phyloP scores from a whole-genome alignment of 1,140 invertebrate species.

The Pseudobourletiella spinata region DNA sequence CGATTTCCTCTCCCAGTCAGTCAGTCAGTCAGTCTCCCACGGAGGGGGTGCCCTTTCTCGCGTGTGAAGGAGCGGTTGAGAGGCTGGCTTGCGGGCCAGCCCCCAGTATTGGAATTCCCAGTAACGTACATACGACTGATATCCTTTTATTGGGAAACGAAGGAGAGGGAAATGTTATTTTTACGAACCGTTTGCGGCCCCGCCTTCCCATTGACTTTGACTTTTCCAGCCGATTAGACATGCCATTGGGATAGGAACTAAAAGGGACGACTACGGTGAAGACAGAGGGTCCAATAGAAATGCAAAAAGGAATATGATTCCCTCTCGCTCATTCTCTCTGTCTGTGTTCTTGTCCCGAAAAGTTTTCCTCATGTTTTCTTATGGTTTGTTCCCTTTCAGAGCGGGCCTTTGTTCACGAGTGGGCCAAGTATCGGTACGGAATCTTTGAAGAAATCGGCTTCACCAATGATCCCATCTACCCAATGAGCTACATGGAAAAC shows the following conservation, averaged over 20 bases:
- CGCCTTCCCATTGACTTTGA: neutral
- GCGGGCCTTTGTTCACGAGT: conserved; percentile 52
- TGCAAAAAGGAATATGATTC: conserved; percentile 7
- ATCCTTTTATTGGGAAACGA: no score
- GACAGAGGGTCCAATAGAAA: neutral
- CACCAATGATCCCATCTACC: conserved; percentile 50
- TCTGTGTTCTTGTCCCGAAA: neutral
- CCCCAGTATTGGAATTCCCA: no score
- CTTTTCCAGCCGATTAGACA: conserved; percentile 16
- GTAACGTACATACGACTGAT: no score
- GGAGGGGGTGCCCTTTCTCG: no score
- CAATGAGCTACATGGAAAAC: conserved; percentile 36
- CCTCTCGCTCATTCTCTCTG: neutral
- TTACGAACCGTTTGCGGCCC: neutral
- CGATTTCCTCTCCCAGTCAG: no score
- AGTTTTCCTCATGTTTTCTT: conserved; percentile 1
- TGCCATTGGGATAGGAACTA: conserved; percentile 6
- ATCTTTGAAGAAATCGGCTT: conserved; percentile 59
- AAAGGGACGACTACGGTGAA: neutral
- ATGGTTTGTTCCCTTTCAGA: conserved; percentile 38
- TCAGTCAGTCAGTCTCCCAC: no score
- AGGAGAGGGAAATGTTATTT: neutral
- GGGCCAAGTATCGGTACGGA: conserved; percentile 58
- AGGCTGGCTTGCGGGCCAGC: no score
- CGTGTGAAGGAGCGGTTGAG: no score